phyloP scores from a whole-genome alignment of 2,113 vertebrate genomes.

The Trochalopteron elliotii region DNA sequence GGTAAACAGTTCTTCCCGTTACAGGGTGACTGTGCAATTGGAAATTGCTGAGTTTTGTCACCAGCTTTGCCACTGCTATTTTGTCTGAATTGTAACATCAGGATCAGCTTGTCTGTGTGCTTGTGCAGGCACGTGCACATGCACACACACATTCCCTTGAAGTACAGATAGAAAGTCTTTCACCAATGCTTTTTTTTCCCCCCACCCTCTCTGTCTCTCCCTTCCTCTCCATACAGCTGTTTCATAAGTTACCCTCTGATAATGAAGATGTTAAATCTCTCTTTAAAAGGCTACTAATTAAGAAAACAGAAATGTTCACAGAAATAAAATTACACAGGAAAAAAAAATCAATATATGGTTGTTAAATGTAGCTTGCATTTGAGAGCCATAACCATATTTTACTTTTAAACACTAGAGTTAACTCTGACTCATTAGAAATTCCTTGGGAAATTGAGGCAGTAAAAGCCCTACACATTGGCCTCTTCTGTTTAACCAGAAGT shows the following conservation, averaged over 20 bases:
- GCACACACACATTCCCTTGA: background rate
- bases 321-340: slow-evolving; percentile 75
- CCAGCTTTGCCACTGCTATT: slow-evolving; percentile 44
- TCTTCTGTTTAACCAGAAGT: slow-evolving; percentile 22
- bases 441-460: slow-evolving; percentile 71
- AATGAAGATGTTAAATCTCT: slow-evolving; percentile 74
- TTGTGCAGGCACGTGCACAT: rapidly evolving
- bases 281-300: slow-evolving; percentile 81
- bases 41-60: slow-evolving; percentile 77
- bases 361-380: slow-evolving; percentile 77
- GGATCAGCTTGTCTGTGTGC: background rate
- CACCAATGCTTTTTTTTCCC: background rate
- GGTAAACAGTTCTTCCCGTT: slow-evolving; percentile 80
- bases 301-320: slow-evolving; percentile 77
- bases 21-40: slow-evolving; percentile 73
- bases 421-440: slow-evolving; percentile 71
- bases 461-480: slow-evolving; percentile 52
- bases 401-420: slow-evolving; percentile 68
- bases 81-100: slow-evolving; percentile 61
- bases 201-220: background rate
- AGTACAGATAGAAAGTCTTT: background rate
- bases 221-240: slow-evolving; percentile 3
- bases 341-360: slow-evolving; percentile 77
- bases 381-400: slow-evolving; percentile 78
- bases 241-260: slow-evolving; percentile 62